Base-by-base conservation (phyloP, 2,797 vertebrate genomes). In the Bradypodion pumilum region DNA sequence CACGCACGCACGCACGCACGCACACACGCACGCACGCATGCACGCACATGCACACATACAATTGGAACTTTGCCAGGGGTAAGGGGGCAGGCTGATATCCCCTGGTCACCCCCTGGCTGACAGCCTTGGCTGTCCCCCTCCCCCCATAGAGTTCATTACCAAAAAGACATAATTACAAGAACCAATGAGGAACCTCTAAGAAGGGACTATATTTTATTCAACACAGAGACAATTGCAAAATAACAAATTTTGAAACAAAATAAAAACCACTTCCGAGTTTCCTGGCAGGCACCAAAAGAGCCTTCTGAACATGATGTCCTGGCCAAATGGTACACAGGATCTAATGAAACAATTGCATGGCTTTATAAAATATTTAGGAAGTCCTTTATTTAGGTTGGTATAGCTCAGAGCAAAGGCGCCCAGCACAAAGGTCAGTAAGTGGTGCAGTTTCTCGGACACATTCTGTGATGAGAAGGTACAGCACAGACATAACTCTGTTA, bases 341-440 rank as follows among this genome's bases (percentile, higher is more conserved):
- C 70, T 59, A 52, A 49, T 21, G 83, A 72, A 87, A 68, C n/a
- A 15, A 56, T 25, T 86, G 74, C 32, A 75, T 81, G 23, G 6
- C 12, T 13, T 76, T 81, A 7, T 40, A 52, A 80, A 86, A 83
- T 49, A 65, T 80, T 83, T 3, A 78, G 65, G 56, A 81, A 2
- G 59, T 68, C 74, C 69, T 87, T 8, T 35, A 83, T 63, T 60
- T 56, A 25, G 66, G 60, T 83, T 83, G 52, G 44, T 79, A 62
- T 21, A 3, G 10, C 76, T 49, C 32, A 66, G 69, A 83, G 81
- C 27, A 80, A 81, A 83, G 74, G 72, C 72, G 35, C 19, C 13
- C 15, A 35, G 78, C 23, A 76, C 65, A 84, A 81, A 83, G 72
- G 84, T 32, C 52, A 74, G 27, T 59, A 59, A 85, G 78, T 19